Percentiles rank a stretch among this genome's conserved stretches.
Conservation (phyloP, 1,140 invertebrate species). For the Halesus radiatus region DNA sequence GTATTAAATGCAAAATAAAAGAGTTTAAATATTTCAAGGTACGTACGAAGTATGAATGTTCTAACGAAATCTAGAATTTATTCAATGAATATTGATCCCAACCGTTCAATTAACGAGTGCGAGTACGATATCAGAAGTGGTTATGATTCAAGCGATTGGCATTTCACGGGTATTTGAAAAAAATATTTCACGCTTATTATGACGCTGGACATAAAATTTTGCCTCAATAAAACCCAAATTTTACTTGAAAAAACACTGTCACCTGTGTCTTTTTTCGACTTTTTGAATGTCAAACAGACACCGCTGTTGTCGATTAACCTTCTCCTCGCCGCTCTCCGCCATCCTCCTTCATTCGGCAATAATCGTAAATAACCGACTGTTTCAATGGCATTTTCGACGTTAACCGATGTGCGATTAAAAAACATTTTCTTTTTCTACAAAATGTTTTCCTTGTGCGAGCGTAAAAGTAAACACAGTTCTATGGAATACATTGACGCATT, state of each 20-base stretch:
- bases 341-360: constrained; percentile 51
- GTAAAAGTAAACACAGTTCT: constrained; percentile 34
- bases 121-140: no score
- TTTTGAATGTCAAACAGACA: constrained; percentile 56
- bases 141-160: no score
- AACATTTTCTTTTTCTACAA: constrained; percentile 46
- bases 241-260: neutral
- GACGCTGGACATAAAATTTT: no score
- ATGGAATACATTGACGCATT: constrained; percentile 18
- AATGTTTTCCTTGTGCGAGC: constrained; percentile 41
- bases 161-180: no score
- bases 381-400: constrained; percentile 54
- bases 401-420: constrained; percentile 45
- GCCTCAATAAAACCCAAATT: constrained; percentile 20
- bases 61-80: no score
- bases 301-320: constrained; percentile 54
- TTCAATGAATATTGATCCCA: no score
- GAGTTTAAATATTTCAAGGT: no score
- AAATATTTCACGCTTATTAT: no score
- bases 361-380: constrained; percentile 53
- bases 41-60: no score
- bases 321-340: constrained; percentile 21
- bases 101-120: no score
- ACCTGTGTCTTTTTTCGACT: constrained; percentile 37
- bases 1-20: no score